Evolutionary conservation across 2,888 invertebrate species (phyloP), one percentile per base, ranked within the genome.

Genomic region (Taphrorychus bicolor): DNA sequence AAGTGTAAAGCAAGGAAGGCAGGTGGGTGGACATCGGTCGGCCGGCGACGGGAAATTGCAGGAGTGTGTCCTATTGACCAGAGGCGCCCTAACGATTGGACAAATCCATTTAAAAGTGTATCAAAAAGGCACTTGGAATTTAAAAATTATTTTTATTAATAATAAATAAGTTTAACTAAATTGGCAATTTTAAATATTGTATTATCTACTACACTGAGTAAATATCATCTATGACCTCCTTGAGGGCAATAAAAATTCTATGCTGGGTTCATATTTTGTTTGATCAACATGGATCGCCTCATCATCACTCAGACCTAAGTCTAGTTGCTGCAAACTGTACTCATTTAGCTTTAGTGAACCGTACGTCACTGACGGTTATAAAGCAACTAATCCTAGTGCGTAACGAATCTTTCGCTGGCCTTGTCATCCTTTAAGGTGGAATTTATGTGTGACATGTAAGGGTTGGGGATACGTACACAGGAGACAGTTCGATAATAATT

Each of bases 1-100:
- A 72, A 69, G 61, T 58, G 66, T 66, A 70, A 69, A 69, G 62
- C 60, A 62, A 66, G 64, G 53, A 64, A 60, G 70, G 64, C 72
- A 72, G 70, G 69, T 72, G 72, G 69, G 65, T 63, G 69, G 69
- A 69, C 69, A 65, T 60, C 49, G 54, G 66, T 61, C 61, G 65
- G 45, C 61, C 21, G 52, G 19, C 21, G 52, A 24, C 45, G 45
- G 45, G 57, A 67, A 67, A 67, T 67, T 61, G 61, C 58, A 67
- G 67, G 66, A 66, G 41, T 45, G 45, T 45, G 45, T 14, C 4
- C 45, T 17, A 45, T 45, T 45, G 7, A 45, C 45, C 45, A 45
- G 45, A 2, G 45, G 14, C 45, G 45, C 32, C 32, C 32, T 32
- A 32, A n/a, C n/a, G n/a, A n/a, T n/a, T n/a, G n/a, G n/a, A n/a